A percentile compares a stretch with the other conserved stretches of the same genome.
phyloP scores from a whole-genome alignment of 2,888 invertebrate genomes.

The Latrodectus elegans region DNA sequence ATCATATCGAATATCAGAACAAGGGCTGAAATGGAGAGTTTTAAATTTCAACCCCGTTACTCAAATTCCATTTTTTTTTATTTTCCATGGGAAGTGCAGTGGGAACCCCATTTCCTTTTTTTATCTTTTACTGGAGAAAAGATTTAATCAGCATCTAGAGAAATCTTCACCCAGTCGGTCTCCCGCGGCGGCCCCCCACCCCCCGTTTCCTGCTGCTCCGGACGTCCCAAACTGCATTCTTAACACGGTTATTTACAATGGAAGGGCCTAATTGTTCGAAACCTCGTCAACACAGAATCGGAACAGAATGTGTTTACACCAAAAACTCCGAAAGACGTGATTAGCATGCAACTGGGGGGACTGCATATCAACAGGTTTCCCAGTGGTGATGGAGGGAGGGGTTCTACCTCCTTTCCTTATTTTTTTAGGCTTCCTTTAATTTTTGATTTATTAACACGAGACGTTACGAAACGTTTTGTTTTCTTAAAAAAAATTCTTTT shows the following conservation, averaged over 20 bases:
- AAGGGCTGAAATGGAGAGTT: no score
- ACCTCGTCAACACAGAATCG: constrained; percentile 54
- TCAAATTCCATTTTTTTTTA: no score
- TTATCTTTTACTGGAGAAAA: no score
- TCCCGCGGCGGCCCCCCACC: not conserved
- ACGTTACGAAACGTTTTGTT: no score
- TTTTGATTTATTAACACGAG: no score
- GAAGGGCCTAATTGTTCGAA: constrained; percentile 65
- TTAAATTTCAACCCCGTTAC: no score
- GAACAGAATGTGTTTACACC: constrained; percentile 55
- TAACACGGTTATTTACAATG: constrained; percentile 57
- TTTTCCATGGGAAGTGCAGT: no score
- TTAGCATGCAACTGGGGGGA: constrained; percentile 26
- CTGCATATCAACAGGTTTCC: constrained; percentile 37
- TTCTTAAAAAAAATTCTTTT: no score
- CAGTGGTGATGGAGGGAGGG: constrained; percentile 9
- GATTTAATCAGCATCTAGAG: no score
- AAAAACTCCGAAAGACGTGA: constrained; percentile 31
- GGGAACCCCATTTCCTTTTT: no score
- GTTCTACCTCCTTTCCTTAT: not conserved
- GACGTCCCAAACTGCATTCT: constrained; percentile 27
- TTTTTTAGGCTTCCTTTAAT: no score
- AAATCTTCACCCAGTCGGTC: not conserved
- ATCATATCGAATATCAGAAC: no score
- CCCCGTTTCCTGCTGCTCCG: constrained; percentile 46